These are phyloP conservation scores for Geotrupes spiniger DNA, from an alignment of 2,888 invertebrate species.

Conservation along the genomic window DNA sequence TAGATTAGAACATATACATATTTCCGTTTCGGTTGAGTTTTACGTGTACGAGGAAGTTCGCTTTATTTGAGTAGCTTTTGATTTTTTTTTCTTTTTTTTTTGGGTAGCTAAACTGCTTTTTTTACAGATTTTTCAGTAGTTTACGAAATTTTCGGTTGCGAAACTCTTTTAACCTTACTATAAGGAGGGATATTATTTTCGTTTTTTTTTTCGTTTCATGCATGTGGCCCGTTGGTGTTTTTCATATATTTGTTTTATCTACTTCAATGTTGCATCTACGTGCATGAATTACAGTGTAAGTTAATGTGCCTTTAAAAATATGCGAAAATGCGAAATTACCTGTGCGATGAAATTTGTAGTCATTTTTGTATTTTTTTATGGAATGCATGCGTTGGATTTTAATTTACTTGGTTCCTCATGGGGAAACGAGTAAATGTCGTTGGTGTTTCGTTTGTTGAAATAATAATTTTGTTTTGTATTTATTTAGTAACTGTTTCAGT, in stretches of 20 bases:
- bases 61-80: slow-evolving; percentile 21
- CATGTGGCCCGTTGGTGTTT: slow-evolving; percentile 22
- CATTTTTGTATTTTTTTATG: too few species aligned
- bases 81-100: too few species aligned
- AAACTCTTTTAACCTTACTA: slow-evolving; percentile 50
- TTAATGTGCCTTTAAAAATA: slow-evolving; percentile 7
- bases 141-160: slow-evolving; percentile 43
- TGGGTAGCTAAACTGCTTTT: slow-evolving; percentile 29
- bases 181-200: slow-evolving; percentile 47
- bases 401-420: too few species aligned
- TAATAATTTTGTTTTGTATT: slow-evolving; percentile 19
- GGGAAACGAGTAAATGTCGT: too few species aligned
- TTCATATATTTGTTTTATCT: slow-evolving; percentile 7
- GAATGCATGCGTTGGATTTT: not conserved
- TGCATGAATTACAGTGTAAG: slow-evolving; percentile 12
- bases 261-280: slow-evolving; percentile 5
- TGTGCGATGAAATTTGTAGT: not conserved
- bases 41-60: slow-evolving; percentile 17
- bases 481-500: slow-evolving; percentile 42
- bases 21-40: slow-evolving; percentile 1
- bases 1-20: slow-evolving; percentile 9
- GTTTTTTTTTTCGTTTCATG: slow-evolving; percentile 36
- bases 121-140: slow-evolving; percentile 38
- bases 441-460: slow-evolving; percentile 14
- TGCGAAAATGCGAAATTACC: too few species aligned